Conservation (phyloP, 2,113 vertebrate species). For the Nematolebias whitei region DNA sequence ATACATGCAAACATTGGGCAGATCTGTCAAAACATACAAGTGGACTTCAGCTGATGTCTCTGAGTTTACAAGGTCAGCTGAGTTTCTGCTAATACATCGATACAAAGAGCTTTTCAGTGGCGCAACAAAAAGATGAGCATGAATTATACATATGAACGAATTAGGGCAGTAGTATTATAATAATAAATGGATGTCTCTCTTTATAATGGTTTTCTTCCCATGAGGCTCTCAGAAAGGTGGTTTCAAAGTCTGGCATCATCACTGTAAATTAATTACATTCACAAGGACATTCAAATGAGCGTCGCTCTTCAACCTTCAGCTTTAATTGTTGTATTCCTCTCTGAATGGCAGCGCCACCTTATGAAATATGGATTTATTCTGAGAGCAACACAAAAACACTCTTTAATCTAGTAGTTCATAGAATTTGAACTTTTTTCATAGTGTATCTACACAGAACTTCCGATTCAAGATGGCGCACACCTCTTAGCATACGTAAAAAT, state of each 20-base stretch:
- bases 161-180: background rate
- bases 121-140: background rate
- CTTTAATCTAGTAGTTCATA: background rate
- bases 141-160: background rate
- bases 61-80: slow-evolving; percentile 7
- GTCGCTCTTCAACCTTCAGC: background rate
- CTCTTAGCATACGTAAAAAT: no score
- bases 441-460: no score
- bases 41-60: background rate
- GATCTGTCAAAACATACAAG: slow-evolving; percentile 45
- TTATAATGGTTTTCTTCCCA: background rate
- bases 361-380: background rate
- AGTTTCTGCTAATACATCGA: background rate
- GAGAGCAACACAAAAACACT: background rate
- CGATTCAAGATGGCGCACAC: no score
- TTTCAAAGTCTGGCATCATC: slow-evolving; percentile 19
- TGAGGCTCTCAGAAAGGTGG: background rate
- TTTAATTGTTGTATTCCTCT: background rate
- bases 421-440: no score
- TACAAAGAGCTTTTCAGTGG: background rate
- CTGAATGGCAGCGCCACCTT: background rate
- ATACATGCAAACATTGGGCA: slow-evolving; percentile 53
- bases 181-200: background rate
- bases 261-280: slow-evolving; percentile 2
- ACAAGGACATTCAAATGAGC: background rate